Base-by-base conservation (phyloP, 1,140 invertebrate genomes). In the Drosophila athabasca region DNA sequence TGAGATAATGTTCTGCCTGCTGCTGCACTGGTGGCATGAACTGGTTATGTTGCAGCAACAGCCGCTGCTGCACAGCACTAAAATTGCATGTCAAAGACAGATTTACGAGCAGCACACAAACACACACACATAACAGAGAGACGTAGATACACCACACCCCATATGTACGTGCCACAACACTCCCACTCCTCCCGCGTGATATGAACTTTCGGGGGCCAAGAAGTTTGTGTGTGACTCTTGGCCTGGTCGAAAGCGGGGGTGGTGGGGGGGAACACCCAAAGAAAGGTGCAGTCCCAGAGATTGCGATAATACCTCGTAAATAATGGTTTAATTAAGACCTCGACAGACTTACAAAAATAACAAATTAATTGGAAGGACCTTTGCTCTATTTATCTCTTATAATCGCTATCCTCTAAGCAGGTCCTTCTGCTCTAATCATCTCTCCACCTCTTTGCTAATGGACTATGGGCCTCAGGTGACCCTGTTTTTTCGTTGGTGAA, bases 51-150 rank as follows among this genome's bases (percentile, higher is more conserved):
- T 88, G 83, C 78, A 87, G 83, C 79, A 88, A 88, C 83, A 87
- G 83, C 83, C 84, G 84, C 57, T 88, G 83, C 83, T 9, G 31
- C 31, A 31, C 31, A 31, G 11, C 11, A 88, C 82, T 64, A 41
- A 77, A 88, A 88, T 88, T 88, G 79, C 84, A 89, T 88, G 83
- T 88, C 83, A 88, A 89, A 88, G 83, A 89, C 83, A 88, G 83
- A 88, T 88, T 88, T 88, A 88, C 84, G 83, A 89, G 64, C 22
- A 31, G 15, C 29, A 46, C 19, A 43, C 55, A 64, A 54, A 50
- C 15, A 48, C 31, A 51, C n/a, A 41, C 29, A 13, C 2, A 29
- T 1, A 1, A 4, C 9, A 39, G 35, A 5, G 35, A 13, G 35
- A 39, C 35, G 35, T 11, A 39, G 35, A 39, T 39, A 39, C 11